Evolutionary conservation across 2,888 invertebrate genomes (phyloP), one percentile per base, ranked within the genome.

Genomic region (Tortrix viridana): DNA sequence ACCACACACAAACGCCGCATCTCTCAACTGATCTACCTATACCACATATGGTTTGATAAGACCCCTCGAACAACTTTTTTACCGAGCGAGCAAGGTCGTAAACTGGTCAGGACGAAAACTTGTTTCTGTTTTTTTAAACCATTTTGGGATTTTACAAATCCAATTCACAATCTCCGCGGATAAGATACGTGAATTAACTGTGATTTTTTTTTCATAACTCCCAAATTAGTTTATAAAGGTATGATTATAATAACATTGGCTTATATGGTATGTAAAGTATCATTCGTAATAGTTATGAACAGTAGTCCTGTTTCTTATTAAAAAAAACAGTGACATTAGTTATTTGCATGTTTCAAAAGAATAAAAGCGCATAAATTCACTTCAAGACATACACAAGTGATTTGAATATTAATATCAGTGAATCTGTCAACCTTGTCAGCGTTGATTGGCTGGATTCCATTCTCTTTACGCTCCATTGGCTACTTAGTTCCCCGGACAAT

Each of bases 401-500:
- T 55, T 55, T 47, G 50, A 38, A 50, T 56, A 57, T 57, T 50
- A 56, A 62, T 62, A 46, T 47, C 52, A 54, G 48, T 62, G 57
- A 62, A 62, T 62, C 44, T 46, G 50, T 57, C 62, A 62, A 50
- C 43, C 56, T 53, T 57, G 62, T 57, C 62, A 52, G 46, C 46
- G 56, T 62, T 62, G 56, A 62, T 62, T 62, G 43, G 52, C 57
- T 22, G 23, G 49, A 57, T 44, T 63, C 67, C 68, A 47, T 60
- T 71, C 69, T 67, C 66, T 67, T 68, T 53, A 22, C 59, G 65
- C 55, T 32, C 60, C 56, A 65, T 65, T 64, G 70, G 58, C 68
- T 64, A 65, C 65, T 66, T 49, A 61, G 48, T 63, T 63, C 62
- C 62, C 20, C 49, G 54, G 58, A 67, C 71, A 73, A 73, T 74